Base-by-base conservation (phyloP, 2,797 vertebrate genomes). In the Borostomias antarcticus region DNA sequence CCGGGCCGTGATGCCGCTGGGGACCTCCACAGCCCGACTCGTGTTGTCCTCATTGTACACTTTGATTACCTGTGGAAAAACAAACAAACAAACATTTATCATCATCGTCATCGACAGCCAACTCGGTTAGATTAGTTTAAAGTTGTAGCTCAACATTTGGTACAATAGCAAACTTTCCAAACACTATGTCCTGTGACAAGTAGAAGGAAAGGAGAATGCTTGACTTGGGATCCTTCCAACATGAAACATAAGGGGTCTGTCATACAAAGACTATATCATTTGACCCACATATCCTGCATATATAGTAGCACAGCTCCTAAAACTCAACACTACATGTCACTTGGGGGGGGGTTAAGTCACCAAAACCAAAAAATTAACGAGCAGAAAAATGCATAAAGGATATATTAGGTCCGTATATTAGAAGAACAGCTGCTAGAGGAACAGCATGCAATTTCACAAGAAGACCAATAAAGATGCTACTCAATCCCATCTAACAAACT, bases 1-100 rank as follows among this genome's bases (percentile, higher is more conserved):
- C 68, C 93, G 89, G 68, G 97, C 94, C 28, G 92, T 96, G 82
- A 96, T 90, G 83, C 98, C 97, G 86, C 89, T 93, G 60, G 96
- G 95, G 53, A 98, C 95, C 85, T 99, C 97, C 69, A 99, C 88
- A 23, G 96, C 91, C 86, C 94, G 93, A 90, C 95, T 97, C 67
- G 89, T 96, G 77, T 96, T 94, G 89, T 98, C 96, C 86, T 98
- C 97, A 81, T 91, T 96, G 79, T 96, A 98, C 59, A 98, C 92
- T 93, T 98, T 98, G 87, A 99, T 96, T 70, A 99, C 95, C 97
- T 99, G 90, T 62, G 80, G 47, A 40, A 40, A 21, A 35, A 77
- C 15, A 81, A 17, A 76, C 69, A 67, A 13, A 61, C n/a, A n/a
- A n/a, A n/a, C n/a, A n/a, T n/a, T n/a, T n/a, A n/a, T n/a, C n/a